Evolutionary conservation across 2,113 vertebrate genomes (phyloP).

Genomic region (Rhegmatorhina hoffmannsi): DNA sequence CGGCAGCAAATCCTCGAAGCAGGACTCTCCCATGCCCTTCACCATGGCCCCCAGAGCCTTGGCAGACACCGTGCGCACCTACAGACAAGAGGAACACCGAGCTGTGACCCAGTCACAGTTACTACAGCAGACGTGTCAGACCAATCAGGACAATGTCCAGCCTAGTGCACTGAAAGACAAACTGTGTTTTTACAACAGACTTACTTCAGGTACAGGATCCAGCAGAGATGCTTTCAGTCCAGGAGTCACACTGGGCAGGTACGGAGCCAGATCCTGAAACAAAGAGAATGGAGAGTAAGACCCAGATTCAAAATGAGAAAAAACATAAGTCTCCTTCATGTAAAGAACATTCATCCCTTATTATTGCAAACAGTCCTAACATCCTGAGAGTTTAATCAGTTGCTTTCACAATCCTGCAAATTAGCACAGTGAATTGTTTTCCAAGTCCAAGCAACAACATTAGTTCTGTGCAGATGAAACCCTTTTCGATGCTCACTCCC

Average conservation of each 20-base stretch:
- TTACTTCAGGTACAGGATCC: slow-evolving; percentile 96
- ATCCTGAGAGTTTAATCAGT: neutral
- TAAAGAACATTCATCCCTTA: neutral
- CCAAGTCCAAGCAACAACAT: neutral
- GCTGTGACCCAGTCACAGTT: neutral
- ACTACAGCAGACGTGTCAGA: neutral
- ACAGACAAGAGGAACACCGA: neutral
- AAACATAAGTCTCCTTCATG: neutral
- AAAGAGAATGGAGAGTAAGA: neutral
- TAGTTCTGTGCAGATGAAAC: neutral
- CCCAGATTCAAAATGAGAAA: neutral
- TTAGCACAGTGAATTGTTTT: neutral
- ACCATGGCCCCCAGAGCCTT: slow-evolving; percentile 99
- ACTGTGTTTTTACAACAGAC: neutral
- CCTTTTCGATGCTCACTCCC: neutral
- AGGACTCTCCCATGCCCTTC: slow-evolving; percentile 97
- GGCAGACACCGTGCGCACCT: slow-evolving; percentile 97
- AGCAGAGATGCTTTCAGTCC: slow-evolving; percentile 93
- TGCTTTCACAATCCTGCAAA: neutral
- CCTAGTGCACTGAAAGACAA: neutral
- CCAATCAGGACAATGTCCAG: neutral
- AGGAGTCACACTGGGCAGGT: slow-evolving; percentile 95
- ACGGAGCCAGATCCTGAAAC: slow-evolving; percentile 93
- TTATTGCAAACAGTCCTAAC: neutral
- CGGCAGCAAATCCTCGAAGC: slow-evolving; percentile 94